A percentile compares a stretch with the other conserved stretches of the same genome.
Conservation (phyloP, 1,140 invertebrate species). For the Cydia splendana region DNA sequence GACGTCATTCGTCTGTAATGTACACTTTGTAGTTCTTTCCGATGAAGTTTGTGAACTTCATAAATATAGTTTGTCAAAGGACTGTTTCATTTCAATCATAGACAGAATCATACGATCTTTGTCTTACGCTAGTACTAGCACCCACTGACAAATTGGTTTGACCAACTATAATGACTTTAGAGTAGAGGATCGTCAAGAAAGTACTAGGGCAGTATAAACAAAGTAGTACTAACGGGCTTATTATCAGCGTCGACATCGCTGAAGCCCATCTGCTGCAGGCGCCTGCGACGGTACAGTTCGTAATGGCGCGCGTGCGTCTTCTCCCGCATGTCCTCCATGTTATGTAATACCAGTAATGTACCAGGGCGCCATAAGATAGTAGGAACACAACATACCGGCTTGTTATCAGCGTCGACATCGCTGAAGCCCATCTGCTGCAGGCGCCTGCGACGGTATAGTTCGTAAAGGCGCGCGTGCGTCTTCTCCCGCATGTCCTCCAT, state of each 20-base stretch:
- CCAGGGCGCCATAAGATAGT: constrained; percentile 50
- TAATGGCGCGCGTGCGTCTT: constrained; percentile 97
- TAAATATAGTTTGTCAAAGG: too few species aligned
- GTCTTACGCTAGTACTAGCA: too few species aligned
- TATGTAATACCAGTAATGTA: too few species aligned
- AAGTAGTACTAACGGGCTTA: constrained; percentile 82
- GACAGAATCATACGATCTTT: too few species aligned
- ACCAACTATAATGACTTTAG: too few species aligned
- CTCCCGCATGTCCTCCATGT: too few species aligned
- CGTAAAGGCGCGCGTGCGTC: constrained; percentile 97
- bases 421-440: constrained; percentile 99
- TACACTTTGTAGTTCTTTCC: constrained; percentile 51
- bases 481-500: too few species aligned
- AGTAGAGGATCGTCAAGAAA: background rate
- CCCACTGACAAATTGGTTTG: too few species aligned
- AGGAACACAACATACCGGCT: constrained; percentile 90
- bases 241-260: constrained; percentile 95
- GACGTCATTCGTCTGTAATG: too few species aligned
- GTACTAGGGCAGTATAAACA: background rate
- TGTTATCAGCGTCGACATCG: constrained; percentile 95
- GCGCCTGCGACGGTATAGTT: constrained; percentile 95
- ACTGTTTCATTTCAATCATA: too few species aligned
- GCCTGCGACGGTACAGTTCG: constrained; percentile 95
- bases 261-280: constrained; percentile 99
- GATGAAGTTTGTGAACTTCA: too few species aligned